Evolutionary conservation across 2,888 invertebrate genomes (phyloP), one percentile per base, ranked within the genome.

Genomic region (Resseliella maxima): DNA sequence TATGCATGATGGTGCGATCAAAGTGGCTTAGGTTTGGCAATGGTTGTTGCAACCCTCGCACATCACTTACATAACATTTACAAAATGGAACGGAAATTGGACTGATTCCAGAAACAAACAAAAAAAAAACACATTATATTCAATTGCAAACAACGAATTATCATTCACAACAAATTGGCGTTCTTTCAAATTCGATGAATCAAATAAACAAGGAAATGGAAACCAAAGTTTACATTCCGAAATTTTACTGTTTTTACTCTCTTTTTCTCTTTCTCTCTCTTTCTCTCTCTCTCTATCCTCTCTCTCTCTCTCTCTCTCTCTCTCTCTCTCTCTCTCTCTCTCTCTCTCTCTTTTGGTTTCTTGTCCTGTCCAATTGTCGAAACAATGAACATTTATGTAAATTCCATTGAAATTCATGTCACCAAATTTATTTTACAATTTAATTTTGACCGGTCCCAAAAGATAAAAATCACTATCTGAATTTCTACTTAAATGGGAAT

Each of bases 21-120:
- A 24, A 24, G 24, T n/a, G 24, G 12, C 24, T 59, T 59, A 2
- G 59, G 1, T 59, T 24, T 27, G 5, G 12, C 8, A 15, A 50
- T 18, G 18, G 18, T 8, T 8, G 6, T 15, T 50, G 8, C 46
- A 59, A 59, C 27, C 59, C 59, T n/a, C 59, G 27, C 59, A 12
- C 18, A 18, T 50, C 46, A 12, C 12, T 45, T 45, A 45, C 59
- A 59, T 59, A 59, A 59, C n/a, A 59, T 50, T 18, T 18, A 15
- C 46, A 18, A 50, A 50, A 59, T n/a, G 59, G 59, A n/a, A 59
- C 59, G 59, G 27, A 59, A 59, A 59, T 59, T 59, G 59, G 59
- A 59, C 2, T 59, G 59, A 59, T 2, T 24, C 27, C 59, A 59
- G 59, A 59, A 59, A 45, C 45, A 45, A 45, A 45, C 45, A 10